A percentile compares a stretch with the other conserved stretches of the same genome.
phyloP scores from a whole-genome alignment of 2,888 invertebrate species.

The Hoplodrina ambigua region DNA sequence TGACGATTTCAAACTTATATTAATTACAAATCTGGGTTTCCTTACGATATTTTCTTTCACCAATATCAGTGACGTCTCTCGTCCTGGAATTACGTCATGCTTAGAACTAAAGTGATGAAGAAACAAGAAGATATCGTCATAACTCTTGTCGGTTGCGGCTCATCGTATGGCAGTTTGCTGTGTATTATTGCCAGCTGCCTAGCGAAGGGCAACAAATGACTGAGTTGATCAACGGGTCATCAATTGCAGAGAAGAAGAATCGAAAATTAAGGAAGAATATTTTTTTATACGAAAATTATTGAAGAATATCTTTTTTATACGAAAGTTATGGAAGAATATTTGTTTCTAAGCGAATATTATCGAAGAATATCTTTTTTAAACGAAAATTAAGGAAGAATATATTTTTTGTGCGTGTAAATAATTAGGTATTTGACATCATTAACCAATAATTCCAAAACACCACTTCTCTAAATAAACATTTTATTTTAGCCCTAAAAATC shows the following conservation, averaged over 20 bases:
- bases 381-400: no score
- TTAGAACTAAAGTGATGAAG: neutral
- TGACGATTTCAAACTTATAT: no score
- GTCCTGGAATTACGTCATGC: no score
- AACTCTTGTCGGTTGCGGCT: slow-evolving; percentile 89
- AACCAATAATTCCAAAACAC: no score
- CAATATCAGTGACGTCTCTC: no score
- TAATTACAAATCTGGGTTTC: no score
- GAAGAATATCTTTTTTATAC: no score
- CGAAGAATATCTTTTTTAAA: neutral
- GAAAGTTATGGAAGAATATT: neutral
- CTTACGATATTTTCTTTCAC: no score
- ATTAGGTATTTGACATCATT: no score
- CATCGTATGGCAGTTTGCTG: slow-evolving; percentile 91
- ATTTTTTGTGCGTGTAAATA: no score
- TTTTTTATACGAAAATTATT: neutral
- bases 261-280: neutral
- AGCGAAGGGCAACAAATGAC: slow-evolving; percentile 91
- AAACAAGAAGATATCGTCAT: slow-evolving; percentile 34
- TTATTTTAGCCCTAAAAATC: no score
- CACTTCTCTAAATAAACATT: no score
- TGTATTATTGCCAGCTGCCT: slow-evolving; percentile 88
- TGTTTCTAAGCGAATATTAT: neutral
- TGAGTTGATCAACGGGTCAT: slow-evolving; percentile 77
- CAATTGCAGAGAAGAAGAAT: slow-evolving; percentile 5